These are phyloP conservation scores for Dromas ardeola DNA, from an alignment of 2,113 vertebrate genomes.

Conservation along the genomic window DNA sequence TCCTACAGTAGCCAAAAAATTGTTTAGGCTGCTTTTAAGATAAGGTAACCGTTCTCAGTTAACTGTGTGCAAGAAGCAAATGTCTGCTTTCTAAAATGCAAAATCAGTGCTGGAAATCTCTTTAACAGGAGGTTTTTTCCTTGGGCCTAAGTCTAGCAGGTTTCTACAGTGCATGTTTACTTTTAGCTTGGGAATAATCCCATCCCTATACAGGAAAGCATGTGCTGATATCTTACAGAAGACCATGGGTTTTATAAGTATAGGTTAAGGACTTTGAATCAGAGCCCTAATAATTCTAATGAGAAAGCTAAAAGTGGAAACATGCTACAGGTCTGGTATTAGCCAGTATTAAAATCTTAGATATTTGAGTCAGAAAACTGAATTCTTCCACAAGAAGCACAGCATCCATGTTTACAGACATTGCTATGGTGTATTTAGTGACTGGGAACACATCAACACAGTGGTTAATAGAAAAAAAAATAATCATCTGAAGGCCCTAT, in stretches of 20 bases:
- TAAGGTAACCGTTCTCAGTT: background rate
- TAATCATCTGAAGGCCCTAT: background rate
- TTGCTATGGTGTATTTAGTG: background rate
- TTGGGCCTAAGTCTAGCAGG: background rate
- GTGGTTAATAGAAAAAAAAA: background rate
- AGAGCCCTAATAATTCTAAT: background rate
- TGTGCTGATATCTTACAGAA: background rate
- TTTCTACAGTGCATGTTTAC: background rate
- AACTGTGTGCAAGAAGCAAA: background rate
- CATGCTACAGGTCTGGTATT: background rate
- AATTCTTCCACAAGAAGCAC: background rate
- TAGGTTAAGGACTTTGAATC: conserved; percentile 20
- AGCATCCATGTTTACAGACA: background rate
- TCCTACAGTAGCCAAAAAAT: conserved; percentile 8
- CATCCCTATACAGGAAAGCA: background rate
- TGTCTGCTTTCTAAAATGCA: background rate
- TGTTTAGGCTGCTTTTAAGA: background rate
- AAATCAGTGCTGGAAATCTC: background rate
- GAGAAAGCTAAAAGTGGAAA: background rate
- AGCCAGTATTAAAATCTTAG: background rate
- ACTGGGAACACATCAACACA: background rate
- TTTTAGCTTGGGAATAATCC: background rate
- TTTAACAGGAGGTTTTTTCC: background rate
- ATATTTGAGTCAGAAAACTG: background rate
- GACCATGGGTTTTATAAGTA: background rate